phyloP scores from a whole-genome alignment of 2,113 vertebrate genomes.

The Oxyruncus cristatus region DNA sequence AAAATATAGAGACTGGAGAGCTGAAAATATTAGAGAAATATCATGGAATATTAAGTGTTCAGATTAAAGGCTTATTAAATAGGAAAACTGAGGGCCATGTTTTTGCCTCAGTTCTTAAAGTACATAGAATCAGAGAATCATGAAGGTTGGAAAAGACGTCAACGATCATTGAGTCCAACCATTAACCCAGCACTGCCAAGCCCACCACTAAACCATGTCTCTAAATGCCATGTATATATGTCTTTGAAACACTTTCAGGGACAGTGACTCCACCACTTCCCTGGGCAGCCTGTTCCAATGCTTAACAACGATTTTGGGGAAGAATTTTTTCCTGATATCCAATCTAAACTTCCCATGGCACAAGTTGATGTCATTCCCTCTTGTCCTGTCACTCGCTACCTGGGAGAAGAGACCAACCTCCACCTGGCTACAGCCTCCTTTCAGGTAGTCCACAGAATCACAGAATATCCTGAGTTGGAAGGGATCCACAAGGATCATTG shows the following conservation, averaged over 20 bases:
- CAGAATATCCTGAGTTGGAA: neutral
- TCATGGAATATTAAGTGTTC: neutral
- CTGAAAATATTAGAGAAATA: neutral
- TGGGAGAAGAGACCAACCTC: neutral
- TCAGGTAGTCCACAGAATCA: neutral
- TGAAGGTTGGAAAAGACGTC: neutral
- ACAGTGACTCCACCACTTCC: neutral
- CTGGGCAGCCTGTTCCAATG: neutral
- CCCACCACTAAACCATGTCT: rapidly evolving
- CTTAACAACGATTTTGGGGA: neutral
- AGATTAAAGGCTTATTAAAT: neutral
- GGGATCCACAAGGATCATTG: neutral
- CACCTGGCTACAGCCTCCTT: neutral
- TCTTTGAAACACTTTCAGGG: neutral
- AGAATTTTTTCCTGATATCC: neutral
- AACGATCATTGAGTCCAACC: neutral
- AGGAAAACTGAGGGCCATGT: neutral
- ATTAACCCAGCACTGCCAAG: neutral
- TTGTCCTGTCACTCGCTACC: neutral
- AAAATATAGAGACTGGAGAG: neutral
- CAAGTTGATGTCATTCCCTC: neutral
- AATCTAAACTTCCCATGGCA: neutral
- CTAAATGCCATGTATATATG: rapidly evolving
- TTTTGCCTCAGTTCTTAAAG: neutral
- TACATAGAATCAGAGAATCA: neutral